Evolutionary conservation across 2,113 vertebrate species (phyloP).

Genomic region (Salvelinus sp.): DNA sequence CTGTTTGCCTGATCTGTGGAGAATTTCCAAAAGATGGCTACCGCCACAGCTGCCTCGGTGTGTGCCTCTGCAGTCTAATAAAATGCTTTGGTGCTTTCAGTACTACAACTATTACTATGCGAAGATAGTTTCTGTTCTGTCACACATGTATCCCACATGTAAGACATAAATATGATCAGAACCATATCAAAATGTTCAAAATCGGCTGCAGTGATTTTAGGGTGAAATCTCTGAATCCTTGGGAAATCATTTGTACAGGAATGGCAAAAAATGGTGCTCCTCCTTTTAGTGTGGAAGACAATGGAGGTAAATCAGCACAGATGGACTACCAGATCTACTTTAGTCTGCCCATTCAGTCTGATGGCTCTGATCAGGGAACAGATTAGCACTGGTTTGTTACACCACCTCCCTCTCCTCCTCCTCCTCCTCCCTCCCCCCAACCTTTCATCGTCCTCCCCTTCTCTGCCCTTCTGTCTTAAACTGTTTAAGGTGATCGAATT

Average conservation of each 20-base stretch:
- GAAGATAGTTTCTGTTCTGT: no score
- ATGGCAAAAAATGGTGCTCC: background rate
- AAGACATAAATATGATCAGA: no score
- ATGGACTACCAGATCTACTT: conserved; percentile 27
- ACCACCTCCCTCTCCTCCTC: conserved; percentile 30
- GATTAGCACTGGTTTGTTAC: conserved; percentile 66
- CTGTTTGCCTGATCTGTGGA: conserved; percentile 52
- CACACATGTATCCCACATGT: no score
- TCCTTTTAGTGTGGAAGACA: conserved; percentile 20
- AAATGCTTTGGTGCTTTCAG: background rate
- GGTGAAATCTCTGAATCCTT: no score
- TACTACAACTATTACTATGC: no score
- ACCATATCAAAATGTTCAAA: no score
- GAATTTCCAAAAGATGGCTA: background rate
- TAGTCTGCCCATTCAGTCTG: conserved; percentile 54
- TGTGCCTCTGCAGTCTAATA: conserved; percentile 31
- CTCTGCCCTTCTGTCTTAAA: conserved; percentile 62
- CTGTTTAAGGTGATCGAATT: conserved; percentile 75
- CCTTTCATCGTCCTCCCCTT: conserved; percentile 46
- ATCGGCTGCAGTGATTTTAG: no score
- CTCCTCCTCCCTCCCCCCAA: conserved; percentile 35
- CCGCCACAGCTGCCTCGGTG: conserved; percentile 23
- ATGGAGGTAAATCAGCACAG: conserved; percentile 35
- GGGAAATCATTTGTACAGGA: no score
- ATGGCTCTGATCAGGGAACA: conserved; percentile 61